These are phyloP conservation scores for Glyphotaelius pellucidus DNA, from an alignment of 2,888 invertebrate species.

Conservation along the genomic window DNA sequence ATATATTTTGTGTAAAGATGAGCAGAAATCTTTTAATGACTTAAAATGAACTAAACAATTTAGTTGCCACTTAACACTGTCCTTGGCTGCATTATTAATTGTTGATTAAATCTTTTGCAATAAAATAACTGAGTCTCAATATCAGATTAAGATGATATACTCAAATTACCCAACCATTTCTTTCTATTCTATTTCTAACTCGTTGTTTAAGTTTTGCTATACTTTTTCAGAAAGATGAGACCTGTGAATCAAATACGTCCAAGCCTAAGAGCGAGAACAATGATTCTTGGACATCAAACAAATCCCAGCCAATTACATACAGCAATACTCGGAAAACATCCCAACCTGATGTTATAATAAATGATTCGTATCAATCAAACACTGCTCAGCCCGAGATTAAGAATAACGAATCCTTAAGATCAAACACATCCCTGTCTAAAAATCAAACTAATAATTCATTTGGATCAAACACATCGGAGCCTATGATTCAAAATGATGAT, in stretches of 20 bases:
- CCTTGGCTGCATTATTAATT: too few species aligned
- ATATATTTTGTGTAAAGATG: too few species aligned
- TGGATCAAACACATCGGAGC: background rate
- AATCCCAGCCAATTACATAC: background rate
- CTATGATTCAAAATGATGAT: background rate
- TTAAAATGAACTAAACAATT: too few species aligned
- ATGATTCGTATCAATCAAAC: background rate
- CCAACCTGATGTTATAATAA: background rate
- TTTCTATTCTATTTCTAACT: background rate
- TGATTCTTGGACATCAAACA: background rate
- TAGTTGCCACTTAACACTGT: too few species aligned
- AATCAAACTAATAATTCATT: background rate
- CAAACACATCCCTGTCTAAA: background rate
- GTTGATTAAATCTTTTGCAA: too few species aligned
- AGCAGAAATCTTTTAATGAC: too few species aligned
- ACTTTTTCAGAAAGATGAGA: constrained; percentile 26
- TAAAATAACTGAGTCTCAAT: too few species aligned
- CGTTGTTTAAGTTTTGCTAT: background rate
- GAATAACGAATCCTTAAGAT: background rate
- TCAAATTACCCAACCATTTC: background rate
- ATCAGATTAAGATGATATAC: too few species aligned
- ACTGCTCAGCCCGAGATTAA: background rate
- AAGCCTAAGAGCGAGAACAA: background rate
- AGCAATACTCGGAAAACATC: background rate
- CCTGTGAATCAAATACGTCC: background rate